Conservation (phyloP, 2,888 invertebrate genomes). For the Drosophila borealis region DNA sequence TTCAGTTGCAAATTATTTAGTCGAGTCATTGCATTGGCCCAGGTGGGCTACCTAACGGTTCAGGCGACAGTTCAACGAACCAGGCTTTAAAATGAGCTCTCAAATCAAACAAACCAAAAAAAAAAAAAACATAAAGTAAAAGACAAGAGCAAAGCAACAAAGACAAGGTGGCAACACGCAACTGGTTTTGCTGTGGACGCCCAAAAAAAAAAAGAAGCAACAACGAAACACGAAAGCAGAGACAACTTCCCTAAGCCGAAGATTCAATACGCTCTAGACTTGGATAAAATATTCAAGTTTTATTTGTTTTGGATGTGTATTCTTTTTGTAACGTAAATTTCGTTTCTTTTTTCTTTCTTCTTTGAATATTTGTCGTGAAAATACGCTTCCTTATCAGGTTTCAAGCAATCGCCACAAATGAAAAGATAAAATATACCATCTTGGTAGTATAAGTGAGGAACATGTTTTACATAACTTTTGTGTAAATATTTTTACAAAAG, state of each 20-base stretch:
- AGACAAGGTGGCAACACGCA: constrained; percentile 47
- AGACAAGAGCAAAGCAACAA: constrained; percentile 45
- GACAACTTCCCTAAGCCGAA: constrained; percentile 17
- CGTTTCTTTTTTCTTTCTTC: not conserved
- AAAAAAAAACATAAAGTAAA: constrained; percentile 23
- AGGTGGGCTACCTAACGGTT: constrained; percentile 45
- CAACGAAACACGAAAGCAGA: constrained; percentile 23
- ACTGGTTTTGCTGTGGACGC: constrained; percentile 48
- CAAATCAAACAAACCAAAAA: constrained; percentile 36
- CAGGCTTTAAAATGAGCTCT: constrained; percentile 26
- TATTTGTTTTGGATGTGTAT: not conserved
- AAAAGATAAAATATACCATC: not conserved
- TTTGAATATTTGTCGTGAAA: not conserved
- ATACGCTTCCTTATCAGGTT: not conserved
- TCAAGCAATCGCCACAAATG: not conserved
- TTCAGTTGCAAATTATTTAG: constrained; percentile 57
- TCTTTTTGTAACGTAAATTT: not conserved
- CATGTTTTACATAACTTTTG: not conserved
- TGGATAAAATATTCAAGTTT: not conserved
- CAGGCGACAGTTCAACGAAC: constrained; percentile 66
- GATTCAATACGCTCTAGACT: constrained; percentile 24
- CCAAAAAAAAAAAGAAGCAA: constrained; percentile 37
- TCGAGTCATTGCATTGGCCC: constrained; percentile 40
- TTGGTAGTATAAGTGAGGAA: not conserved
- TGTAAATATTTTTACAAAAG: not conserved